Evolutionary conservation across 1,140 invertebrate species (phyloP).

Genomic region (Microvelia longipes): DNA sequence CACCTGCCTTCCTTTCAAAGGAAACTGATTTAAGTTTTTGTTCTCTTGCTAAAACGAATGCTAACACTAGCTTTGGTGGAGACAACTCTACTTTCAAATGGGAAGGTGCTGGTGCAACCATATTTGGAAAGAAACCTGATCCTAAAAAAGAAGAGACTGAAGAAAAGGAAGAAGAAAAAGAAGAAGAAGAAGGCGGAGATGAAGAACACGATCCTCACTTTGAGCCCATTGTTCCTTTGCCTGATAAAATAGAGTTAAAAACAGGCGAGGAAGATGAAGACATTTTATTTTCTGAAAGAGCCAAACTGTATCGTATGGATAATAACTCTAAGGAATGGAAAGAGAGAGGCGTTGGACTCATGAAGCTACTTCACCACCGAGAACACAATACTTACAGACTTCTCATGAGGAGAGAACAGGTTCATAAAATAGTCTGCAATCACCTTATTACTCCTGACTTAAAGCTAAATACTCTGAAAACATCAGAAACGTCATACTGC

Average conservation of each 20-base stretch:
- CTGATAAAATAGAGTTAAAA: conserved; percentile 58
- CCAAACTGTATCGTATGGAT: conserved; percentile 49
- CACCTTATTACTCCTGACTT: conserved; percentile 62
- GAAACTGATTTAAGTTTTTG: neutral
- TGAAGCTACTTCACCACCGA: conserved; percentile 66
- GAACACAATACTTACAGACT: conserved; percentile 48
- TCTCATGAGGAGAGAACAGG: conserved; percentile 77
- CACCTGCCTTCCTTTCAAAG: neutral
- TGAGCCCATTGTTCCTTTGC: conserved; percentile 32
- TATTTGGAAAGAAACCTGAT: conserved; percentile 30
- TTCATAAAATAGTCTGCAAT: conserved; percentile 79
- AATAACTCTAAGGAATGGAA: conserved; percentile 75
- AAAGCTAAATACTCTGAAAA: conserved; percentile 52
- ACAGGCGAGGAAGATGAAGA: conserved; percentile 73
- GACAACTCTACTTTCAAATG: conserved; percentile 33
- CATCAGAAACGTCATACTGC: conserved; percentile 55
- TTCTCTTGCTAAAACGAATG: neutral
- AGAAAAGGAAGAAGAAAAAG: conserved; percentile 30
- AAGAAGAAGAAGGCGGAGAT: conserved; percentile 24
- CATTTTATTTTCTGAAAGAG: conserved; percentile 45
- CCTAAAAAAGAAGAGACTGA: conserved; percentile 22
- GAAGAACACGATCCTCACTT: conserved; percentile 14
- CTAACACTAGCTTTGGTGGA: neutral
- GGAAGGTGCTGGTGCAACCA: conserved; percentile 36
- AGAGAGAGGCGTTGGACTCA: conserved; percentile 64